phyloP scores from a whole-genome alignment of 2,888 invertebrate genomes.

The Drosophila pegasa region DNA sequence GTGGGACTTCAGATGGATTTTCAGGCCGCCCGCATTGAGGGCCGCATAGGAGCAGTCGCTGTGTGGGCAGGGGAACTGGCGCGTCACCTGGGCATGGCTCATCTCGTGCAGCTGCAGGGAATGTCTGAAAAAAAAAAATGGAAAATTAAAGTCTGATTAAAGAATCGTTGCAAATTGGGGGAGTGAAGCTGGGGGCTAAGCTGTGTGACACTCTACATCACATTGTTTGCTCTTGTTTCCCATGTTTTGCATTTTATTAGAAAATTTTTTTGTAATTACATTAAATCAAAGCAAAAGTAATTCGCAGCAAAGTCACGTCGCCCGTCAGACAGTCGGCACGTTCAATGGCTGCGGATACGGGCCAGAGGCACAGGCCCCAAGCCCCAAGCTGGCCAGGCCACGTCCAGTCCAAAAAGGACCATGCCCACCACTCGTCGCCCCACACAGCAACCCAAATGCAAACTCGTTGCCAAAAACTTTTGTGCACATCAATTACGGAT shows the following conservation, averaged over 20 bases:
- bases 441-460: conserved; percentile 60
- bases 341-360: conserved; percentile 43
- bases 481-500: conserved; percentile 83
- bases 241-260: conserved; percentile 59
- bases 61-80: conserved; percentile 86
- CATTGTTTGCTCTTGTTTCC: conserved; percentile 40
- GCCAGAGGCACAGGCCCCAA: conserved; percentile 29
- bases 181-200: neutral
- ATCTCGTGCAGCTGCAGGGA: conserved; percentile 87
- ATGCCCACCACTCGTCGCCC: conserved; percentile 32
- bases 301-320: conserved; percentile 82
- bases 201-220: conserved; percentile 43
- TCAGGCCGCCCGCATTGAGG: conserved; percentile 86
- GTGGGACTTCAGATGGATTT: conserved; percentile 87
- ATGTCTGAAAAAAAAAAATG: conserved; percentile 83
- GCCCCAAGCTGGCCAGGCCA: conserved; percentile 29
- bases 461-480: conserved; percentile 78
- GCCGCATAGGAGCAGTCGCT: conserved; percentile 87
- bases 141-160: conserved; percentile 11
- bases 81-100: conserved; percentile 84
- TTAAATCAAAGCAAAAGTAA: conserved; percentile 82
- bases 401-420: conserved; percentile 49
- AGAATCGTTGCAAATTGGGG: neutral
- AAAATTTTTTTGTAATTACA: conserved; percentile 77
- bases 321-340: conserved; percentile 56